Evolutionary conservation across 2,113 vertebrate species (phyloP), one percentile per base, ranked within the genome.

Genomic region (Panurus biarmicus): DNA sequence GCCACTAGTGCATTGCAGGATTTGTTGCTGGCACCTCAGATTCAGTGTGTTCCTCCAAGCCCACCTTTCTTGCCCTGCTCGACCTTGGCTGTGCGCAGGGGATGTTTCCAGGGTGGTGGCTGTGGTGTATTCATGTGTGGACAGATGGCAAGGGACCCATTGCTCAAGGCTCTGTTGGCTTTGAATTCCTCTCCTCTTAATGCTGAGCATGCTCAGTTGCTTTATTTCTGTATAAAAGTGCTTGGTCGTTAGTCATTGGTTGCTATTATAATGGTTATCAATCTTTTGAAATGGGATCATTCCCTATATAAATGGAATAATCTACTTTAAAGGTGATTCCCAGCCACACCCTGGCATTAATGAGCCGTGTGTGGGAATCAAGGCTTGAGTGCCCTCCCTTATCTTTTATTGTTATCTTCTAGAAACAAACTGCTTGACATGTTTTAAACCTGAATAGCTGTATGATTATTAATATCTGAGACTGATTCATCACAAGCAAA

Each of bases 401-500:
- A 47, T 65, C 45, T 95, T 81, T 95, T 44, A 29, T 58, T 24
- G 3, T 82, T 93, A 66, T 90, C 69, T 91, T 71, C 54, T 18
- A 53, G 85, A 90, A 96, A 71, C 51, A 80, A 92, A 56, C 67
- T 53, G 20, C 78, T 85, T 89, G 56, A 29, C 91, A 53, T 81
- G 11, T 89, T 94, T 94, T 76, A 84, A 95, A 94, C 85, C 65
- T 91, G 74, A 92, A 35, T 87, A 87, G 69, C 85, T 97, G 50
- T 93, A 23, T 85, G 53, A 81, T 77, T 81, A 87, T 54, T 94
- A 91, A 93, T 96, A 42, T 53, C 51, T 85, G 92, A 96, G 86
- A 94, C 87, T 66, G 93, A 97, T 78, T 97, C 93, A 96, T 97
- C 95, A 96, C 86, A 75, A 87, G 66, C 81, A 97, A 97, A 96